These are phyloP conservation scores for Sebastes vulpes DNA, from an alignment of 2,797 vertebrate species.

Conservation along the genomic window DNA sequence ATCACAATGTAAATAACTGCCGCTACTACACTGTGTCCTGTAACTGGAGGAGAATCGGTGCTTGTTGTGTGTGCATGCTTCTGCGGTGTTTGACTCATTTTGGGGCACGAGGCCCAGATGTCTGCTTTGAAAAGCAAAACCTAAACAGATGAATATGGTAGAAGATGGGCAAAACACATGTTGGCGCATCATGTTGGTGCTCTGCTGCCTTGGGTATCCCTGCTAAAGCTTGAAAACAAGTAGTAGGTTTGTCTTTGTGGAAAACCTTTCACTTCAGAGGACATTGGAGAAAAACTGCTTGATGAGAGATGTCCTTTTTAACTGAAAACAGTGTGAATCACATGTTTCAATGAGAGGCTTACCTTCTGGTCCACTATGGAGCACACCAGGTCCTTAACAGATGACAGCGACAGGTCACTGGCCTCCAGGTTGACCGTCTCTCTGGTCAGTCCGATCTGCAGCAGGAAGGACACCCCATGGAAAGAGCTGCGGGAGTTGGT, in stretches of 20 bases:
- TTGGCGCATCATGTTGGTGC: conserved; percentile 23
- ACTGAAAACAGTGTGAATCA: not conserved
- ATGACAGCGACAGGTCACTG: conserved; percentile 93
- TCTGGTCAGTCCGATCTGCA: conserved; percentile 96
- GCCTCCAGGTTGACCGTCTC: conserved; percentile 96
- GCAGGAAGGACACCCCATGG: conserved; percentile 94
- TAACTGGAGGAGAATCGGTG: conserved; percentile 44
- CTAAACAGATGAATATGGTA: conserved; percentile 63
- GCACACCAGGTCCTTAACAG: conserved; percentile 96
- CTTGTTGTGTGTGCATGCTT: conserved; percentile 49
- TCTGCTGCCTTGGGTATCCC: not conserved
- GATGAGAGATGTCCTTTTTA: not conserved
- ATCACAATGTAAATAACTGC: conserved; percentile 66
- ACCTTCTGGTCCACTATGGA: conserved; percentile 99
- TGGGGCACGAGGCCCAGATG: conserved; percentile 67
- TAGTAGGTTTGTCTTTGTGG: not conserved
- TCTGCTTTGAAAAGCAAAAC: conserved; percentile 68
- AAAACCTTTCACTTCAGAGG: conserved; percentile 1
- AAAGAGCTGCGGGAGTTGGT: conserved; percentile 94
- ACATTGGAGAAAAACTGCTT: not conserved
- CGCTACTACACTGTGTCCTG: conserved; percentile 26
- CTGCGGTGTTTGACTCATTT: conserved; percentile 63
- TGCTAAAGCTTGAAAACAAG: conserved; percentile 33
- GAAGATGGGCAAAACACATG: conserved; percentile 54
- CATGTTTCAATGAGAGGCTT: conserved; percentile 30